Base-by-base conservation (phyloP, 2,113 vertebrate species). In the Campylomormyrus numenius region DNA sequence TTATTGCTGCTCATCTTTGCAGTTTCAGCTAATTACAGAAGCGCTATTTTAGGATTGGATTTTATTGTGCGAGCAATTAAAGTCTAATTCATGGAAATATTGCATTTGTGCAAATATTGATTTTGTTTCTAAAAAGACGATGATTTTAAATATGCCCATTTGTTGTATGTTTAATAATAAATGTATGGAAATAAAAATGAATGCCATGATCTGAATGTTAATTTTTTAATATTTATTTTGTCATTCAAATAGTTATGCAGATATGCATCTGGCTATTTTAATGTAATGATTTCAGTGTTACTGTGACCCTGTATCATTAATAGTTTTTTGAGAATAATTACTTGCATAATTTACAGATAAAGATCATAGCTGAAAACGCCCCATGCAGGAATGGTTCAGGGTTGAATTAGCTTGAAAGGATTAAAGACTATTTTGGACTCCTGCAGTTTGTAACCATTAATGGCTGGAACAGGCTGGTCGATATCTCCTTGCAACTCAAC, bases 381-480 rank as follows among this genome's bases (percentile, higher is more conserved):
- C 35, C 31, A 35, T 39, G 13, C 35, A 80, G 74, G 13, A 80
- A 19, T 15, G 74, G 74, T 35, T 15, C 35, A 42, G 11, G 7
- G 35, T 80, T 80, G 15, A 80, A 80, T 42, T 17, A 80, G 74
- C 35, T 80, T 80, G 62, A 27, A 80, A 77, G 15, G 70, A 39
- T 35, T 85, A 85, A 46, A 48, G 83, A 85, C 39, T 42, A 21
- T 85, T 45, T 85, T 85, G 35, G 83, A 85, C 42, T 85, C 83
- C 83, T 46, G 17, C 83, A 85, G 83, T 85, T 87, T 87, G 85
- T 87, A 87, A 17, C 84, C 84, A 49, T 86, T 86, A 86, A 50
- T 27, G n/a, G 84, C n/a, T 15, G 46, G 13, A 50, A 86, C 84
- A 86, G 9, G 15, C 48, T 48, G 48, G 48, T 86, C 84, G 48